Conservation (phyloP, 1,140 invertebrate species). For the Notospermus geniculatus region DNA sequence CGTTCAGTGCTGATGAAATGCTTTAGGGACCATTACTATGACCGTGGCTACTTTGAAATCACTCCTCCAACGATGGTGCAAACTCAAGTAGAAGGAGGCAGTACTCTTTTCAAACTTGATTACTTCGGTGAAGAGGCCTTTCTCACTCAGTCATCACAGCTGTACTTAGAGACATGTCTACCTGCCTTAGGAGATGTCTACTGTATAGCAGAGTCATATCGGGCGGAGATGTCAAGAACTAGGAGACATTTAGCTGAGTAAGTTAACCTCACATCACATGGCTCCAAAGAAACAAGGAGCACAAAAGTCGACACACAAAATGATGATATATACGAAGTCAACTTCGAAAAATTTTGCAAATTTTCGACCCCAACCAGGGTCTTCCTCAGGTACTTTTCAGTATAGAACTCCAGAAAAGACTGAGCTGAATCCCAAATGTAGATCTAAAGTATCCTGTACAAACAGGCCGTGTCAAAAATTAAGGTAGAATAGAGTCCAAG, state of each 20-base stretch:
- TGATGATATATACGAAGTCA: too few species aligned
- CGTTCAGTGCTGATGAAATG: slow-evolving; percentile 84
- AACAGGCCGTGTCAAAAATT: too few species aligned
- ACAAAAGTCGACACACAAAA: too few species aligned
- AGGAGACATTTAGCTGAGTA: slow-evolving; percentile 94
- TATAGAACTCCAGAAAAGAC: too few species aligned
- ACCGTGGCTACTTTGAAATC: slow-evolving; percentile 84
- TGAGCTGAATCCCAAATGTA: too few species aligned
- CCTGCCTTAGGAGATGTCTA: slow-evolving; percentile 95
- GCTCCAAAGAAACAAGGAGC: too few species aligned
- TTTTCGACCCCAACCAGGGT: too few species aligned
- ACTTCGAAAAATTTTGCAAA: too few species aligned
- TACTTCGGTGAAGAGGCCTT: slow-evolving; percentile 92
- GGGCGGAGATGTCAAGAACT: slow-evolving; percentile 95
- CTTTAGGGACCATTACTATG: slow-evolving; percentile 88
- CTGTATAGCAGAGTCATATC: slow-evolving; percentile 95
- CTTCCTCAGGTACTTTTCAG: too few species aligned
- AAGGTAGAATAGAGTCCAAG: too few species aligned
- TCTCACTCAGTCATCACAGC: slow-evolving; percentile 95
- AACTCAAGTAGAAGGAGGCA: slow-evolving; percentile 92
- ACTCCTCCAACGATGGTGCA: slow-evolving; percentile 94
- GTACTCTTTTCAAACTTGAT: slow-evolving; percentile 93
- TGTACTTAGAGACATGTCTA: slow-evolving; percentile 97
- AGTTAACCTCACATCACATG: slow-evolving; percentile 46
- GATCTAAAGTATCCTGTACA: too few species aligned